Conservation (phyloP, 2,113 vertebrate species). For the Salvelinus namaycush region DNA sequence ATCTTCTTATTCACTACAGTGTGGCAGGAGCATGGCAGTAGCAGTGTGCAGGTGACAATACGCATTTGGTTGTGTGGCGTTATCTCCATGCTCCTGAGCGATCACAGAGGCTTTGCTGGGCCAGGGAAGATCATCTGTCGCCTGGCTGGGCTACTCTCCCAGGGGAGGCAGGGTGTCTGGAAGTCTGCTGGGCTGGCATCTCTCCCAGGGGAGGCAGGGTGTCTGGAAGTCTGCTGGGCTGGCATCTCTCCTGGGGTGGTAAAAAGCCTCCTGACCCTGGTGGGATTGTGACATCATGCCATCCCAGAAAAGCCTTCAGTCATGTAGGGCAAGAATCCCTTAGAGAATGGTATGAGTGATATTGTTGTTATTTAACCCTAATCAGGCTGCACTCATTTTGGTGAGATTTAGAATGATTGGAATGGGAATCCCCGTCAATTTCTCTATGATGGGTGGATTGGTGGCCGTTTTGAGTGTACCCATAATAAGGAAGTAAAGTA, state of each 20-base stretch:
- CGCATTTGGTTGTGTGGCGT: background rate
- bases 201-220: background rate
- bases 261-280: background rate
- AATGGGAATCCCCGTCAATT: background rate
- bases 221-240: background rate
- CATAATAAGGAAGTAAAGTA: background rate
- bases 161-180: background rate
- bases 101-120: background rate
- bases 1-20: background rate
- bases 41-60: slow-evolving; percentile 2
- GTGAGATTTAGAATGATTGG: background rate
- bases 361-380: background rate
- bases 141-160: background rate
- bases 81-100: background rate
- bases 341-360: background rate
- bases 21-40: background rate
- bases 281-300: background rate
- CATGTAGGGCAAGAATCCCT: background rate
- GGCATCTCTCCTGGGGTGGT: background rate
- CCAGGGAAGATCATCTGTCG: background rate
- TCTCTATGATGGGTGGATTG: too few relatives aligned
- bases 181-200: background rate
- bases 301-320: too few relatives aligned
- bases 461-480: background rate
- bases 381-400: background rate